These are phyloP conservation scores for Oithona nana DNA, from an alignment of 2,888 invertebrate species.

Conservation along the genomic window DNA sequence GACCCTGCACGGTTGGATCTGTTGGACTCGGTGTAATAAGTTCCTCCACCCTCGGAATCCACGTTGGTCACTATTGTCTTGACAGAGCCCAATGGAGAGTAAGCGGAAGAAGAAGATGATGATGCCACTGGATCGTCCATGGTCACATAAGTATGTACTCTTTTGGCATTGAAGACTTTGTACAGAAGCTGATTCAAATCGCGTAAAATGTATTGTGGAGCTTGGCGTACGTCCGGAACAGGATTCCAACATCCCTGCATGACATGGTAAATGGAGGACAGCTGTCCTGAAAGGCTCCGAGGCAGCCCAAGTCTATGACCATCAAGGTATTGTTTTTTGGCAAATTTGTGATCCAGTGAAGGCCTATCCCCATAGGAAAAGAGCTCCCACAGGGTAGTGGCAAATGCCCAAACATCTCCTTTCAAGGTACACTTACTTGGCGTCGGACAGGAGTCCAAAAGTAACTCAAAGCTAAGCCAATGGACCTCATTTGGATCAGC, in stretches of 20 bases:
- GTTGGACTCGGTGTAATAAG: not conserved
- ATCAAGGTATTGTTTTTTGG: constrained; percentile 41
- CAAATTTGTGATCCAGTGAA: constrained; percentile 25
- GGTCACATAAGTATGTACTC: constrained; percentile 39
- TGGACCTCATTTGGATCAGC: not conserved
- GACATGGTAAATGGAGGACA: constrained; percentile 43
- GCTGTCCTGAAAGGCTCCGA: constrained; percentile 42
- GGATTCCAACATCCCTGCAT: constrained; percentile 63
- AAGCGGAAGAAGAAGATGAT: too few species aligned
- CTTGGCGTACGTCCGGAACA: constrained; percentile 42
- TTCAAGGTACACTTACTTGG: not conserved
- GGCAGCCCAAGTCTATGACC: constrained; percentile 49
- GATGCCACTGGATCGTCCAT: too few species aligned
- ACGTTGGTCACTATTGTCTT: not conserved
- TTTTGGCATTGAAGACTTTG: constrained; percentile 44
- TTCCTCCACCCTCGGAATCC: not conserved
- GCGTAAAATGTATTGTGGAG: constrained; percentile 65
- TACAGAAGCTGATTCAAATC: constrained; percentile 61
- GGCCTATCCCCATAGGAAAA: constrained; percentile 51
- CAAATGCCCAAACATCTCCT: constrained; percentile 69
- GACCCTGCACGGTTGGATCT: not conserved
- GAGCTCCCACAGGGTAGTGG: constrained; percentile 79
- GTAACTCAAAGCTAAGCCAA: not conserved
- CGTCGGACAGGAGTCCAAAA: not conserved
- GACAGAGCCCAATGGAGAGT: not conserved